Evolutionary conservation across 2,888 invertebrate species (phyloP).

Genomic region (Phlogophora meticulosa): DNA sequence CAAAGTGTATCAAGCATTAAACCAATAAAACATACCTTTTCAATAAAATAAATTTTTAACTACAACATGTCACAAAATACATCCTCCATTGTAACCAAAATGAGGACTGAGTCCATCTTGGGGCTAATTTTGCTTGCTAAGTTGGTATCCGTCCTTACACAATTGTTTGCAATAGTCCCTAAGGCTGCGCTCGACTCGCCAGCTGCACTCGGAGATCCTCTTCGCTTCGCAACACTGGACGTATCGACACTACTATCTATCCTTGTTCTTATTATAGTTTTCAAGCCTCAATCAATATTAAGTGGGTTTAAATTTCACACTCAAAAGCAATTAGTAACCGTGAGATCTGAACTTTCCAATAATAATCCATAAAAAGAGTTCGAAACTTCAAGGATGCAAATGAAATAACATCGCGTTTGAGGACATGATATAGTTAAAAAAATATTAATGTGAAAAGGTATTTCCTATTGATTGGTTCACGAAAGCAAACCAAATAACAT

Average conservation of each 20-base stretch:
- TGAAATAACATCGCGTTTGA: slow-evolving; percentile 87
- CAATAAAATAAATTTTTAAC: slow-evolving; percentile 87
- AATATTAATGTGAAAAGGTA: slow-evolving; percentile 91
- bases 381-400: slow-evolving; percentile 86
- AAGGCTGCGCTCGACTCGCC: slow-evolving; percentile 70
- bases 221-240: slow-evolving; percentile 74
- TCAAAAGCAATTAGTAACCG: slow-evolving; percentile 87
- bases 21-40: slow-evolving; percentile 91
- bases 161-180: slow-evolving; percentile 90
- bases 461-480: slow-evolving; percentile 90
- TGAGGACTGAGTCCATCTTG: slow-evolving; percentile 77
- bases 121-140: slow-evolving; percentile 84
- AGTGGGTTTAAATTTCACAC: slow-evolving; percentile 82
- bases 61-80: slow-evolving; percentile 90
- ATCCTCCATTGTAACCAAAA: slow-evolving; percentile 81
- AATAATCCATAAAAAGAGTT: slow-evolving; percentile 77
- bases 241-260: slow-evolving; percentile 73
- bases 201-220: slow-evolving; percentile 72
- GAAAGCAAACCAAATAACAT: slow-evolving; percentile 83
- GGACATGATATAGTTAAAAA: slow-evolving; percentile 91
- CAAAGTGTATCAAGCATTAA: slow-evolving; percentile 84
- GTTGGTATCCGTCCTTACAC: slow-evolving; percentile 91
- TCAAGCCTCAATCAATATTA: slow-evolving; percentile 72
- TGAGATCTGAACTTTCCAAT: slow-evolving; percentile 90
- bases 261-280: slow-evolving; percentile 70